Evolutionary conservation across 2,888 invertebrate species (phyloP).

Genomic region (Eumacrocentrus americanus): DNA sequence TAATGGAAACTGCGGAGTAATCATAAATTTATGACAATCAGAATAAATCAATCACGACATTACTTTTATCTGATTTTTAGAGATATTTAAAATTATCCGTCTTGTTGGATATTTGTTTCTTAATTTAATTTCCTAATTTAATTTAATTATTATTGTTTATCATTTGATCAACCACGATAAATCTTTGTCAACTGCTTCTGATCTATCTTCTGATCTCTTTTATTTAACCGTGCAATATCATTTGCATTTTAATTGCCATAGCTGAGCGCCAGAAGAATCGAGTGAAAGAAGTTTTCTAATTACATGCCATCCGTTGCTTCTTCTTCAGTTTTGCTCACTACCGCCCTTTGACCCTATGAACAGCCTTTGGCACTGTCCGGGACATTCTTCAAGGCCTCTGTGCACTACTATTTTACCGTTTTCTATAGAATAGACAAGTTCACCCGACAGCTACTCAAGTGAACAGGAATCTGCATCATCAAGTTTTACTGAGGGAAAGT

Average conservation of each 20-base stretch:
- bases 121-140: not conserved
- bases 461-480: not conserved
- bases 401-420: constrained; percentile 1
- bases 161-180: too few species aligned
- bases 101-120: not conserved
- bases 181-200: not conserved
- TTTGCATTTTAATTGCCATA: constrained; percentile 20
- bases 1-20: too few species aligned
- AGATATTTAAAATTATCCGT: not conserved
- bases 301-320: constrained; percentile 14
- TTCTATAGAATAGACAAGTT: not conserved
- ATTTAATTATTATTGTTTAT: too few species aligned
- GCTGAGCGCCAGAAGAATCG: too few species aligned
- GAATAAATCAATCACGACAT: too few species aligned
- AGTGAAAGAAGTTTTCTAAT: constrained; percentile 14
- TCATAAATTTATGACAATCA: too few species aligned
- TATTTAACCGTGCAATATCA: not conserved
- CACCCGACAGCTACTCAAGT: not conserved
- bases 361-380: constrained; percentile 3
- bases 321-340: not conserved
- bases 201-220: not conserved
- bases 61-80: not conserved
- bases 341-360: not conserved
- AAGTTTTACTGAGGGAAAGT: too few species aligned
- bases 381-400: not conserved